Evolutionary conservation across 2,888 invertebrate species (phyloP).

Genomic region (Agelastica alni): DNA sequence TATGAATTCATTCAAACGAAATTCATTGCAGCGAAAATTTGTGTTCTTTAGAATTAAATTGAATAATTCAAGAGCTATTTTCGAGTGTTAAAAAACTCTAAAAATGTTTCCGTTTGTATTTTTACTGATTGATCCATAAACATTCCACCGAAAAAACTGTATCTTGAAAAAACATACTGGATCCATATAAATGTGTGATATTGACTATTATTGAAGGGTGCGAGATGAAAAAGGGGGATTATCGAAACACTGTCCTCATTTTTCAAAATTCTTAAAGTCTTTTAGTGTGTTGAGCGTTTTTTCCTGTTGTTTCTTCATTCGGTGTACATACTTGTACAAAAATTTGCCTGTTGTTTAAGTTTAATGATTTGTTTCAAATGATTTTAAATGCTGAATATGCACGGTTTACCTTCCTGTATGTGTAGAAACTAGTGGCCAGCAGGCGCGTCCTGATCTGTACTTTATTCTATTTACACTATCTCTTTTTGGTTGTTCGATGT

Average conservation of each 20-base stretch:
- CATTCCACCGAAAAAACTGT: constrained; percentile 6
- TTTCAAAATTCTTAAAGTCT: constrained; percentile 24
- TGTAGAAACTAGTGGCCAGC: constrained; percentile 54
- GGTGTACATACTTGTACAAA: constrained; percentile 55
- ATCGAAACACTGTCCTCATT: constrained; percentile 12
- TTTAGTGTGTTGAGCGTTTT: constrained; percentile 40
- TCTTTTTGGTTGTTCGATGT: constrained; percentile 47
- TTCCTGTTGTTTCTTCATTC: constrained; percentile 43
- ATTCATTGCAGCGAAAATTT: no score
- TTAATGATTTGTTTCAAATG: constrained; percentile 19
- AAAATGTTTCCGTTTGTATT: not conserved
- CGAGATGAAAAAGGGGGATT: constrained; percentile 11
- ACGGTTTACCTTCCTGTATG: constrained; percentile 60
- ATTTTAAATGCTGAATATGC: constrained; percentile 55
- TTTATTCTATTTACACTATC: constrained; percentile 50
- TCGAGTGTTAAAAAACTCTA: no score
- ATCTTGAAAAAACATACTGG: constrained; percentile 14
- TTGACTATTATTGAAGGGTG: constrained; percentile 28
- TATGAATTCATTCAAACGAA: no score
- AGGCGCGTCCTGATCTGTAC: constrained; percentile 47
- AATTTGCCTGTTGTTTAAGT: constrained; percentile 30
- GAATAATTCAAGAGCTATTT: no score
- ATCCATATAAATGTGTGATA: constrained; percentile 43
- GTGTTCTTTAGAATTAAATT: no score
- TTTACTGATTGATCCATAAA: not conserved